A percentile compares a stretch with the other conserved stretches of the same genome.
These are phyloP conservation scores for Phthorimaea operculella DNA, from an alignment of 1,140 invertebrate species.

Conservation along the genomic window DNA sequence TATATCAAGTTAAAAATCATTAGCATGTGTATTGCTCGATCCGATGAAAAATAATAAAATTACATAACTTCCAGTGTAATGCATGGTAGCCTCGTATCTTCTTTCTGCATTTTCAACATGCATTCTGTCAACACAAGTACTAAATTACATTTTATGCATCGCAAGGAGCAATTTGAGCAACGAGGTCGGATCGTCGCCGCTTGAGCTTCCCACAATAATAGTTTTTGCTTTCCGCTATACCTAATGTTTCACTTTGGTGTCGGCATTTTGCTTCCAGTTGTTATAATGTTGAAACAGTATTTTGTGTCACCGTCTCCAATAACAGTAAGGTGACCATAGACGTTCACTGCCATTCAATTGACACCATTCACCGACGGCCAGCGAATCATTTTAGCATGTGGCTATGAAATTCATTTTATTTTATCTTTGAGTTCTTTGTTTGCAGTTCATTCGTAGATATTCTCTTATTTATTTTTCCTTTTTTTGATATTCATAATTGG, in stretches of 20 bases:
- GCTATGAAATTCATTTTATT: background rate
- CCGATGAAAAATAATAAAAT: constrained; percentile 15
- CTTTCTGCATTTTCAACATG: constrained; percentile 16
- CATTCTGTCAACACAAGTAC: constrained; percentile 5
- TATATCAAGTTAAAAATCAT: constrained; percentile 67
- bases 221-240: constrained; percentile 16
- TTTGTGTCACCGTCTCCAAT: background rate
- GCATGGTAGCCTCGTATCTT: constrained; percentile 23
- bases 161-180: background rate
- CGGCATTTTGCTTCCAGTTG: constrained; percentile 14
- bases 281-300: background rate
- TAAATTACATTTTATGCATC: background rate
- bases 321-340: background rate
- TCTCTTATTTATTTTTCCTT: background rate
- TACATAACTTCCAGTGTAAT: constrained; percentile 17
- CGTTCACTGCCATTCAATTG: background rate
- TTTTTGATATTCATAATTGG: background rate
- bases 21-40: constrained; percentile 61
- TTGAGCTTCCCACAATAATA: background rate
- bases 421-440: background rate
- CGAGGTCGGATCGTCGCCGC: background rate
- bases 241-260: constrained; percentile 16
- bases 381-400: background rate
- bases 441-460: background rate
- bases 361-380: background rate